These are phyloP conservation scores for Bombus sibiricus DNA, from an alignment of 1,140 invertebrate species.

Conservation along the genomic window DNA sequence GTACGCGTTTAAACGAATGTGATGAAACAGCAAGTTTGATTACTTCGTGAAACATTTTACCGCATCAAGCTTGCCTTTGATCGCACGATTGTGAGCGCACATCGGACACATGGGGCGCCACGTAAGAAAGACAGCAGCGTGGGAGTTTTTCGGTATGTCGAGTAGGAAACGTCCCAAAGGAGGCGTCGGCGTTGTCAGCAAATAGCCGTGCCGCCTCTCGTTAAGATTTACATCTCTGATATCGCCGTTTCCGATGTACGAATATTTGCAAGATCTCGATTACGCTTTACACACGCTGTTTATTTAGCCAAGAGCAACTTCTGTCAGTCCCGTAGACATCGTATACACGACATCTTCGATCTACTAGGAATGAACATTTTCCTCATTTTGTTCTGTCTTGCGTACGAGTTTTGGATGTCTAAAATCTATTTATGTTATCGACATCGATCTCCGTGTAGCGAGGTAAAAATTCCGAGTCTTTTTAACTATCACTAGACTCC, in stretches of 20 bases:
- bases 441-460: not conserved
- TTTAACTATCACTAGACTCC: not conserved
- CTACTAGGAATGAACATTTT: not conserved
- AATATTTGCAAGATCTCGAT: conserved; percentile 40
- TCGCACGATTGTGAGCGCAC: not conserved
- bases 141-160: not conserved
- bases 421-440: not conserved
- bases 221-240: not conserved
- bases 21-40: conserved; percentile 16
- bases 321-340: no score
- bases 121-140: not conserved
- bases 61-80: conserved; percentile 5
- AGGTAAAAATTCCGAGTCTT: not conserved
- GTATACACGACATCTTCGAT: not conserved
- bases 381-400: not conserved
- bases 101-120: no score
- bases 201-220: conserved; percentile 1
- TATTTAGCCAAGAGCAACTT: not conserved
- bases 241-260: not conserved
- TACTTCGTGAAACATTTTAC: not conserved
- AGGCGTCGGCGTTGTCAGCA: not conserved
- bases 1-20: conserved; percentile 7
- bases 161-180: not conserved
- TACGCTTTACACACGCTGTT: conserved; percentile 1
- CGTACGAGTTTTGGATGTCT: not conserved